Conservation (phyloP, 23 tunicate species). For the Ascidia mentula region DNA sequence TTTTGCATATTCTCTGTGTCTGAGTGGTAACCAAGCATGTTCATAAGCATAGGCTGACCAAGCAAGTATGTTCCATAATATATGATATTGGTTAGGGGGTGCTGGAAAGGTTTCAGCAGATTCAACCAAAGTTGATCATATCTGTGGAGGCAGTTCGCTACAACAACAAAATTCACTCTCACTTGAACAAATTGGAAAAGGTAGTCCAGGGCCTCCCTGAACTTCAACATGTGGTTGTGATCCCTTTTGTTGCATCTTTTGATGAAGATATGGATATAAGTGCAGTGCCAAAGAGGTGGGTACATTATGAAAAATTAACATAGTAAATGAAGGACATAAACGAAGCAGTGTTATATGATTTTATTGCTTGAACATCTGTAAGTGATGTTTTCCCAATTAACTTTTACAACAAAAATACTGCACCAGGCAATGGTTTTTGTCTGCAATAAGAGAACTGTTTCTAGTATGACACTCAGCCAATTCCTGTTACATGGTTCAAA, state of each 20-base stretch:
- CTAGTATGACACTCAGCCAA: constrained; percentile 36
- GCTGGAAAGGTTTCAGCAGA: constrained; percentile 80
- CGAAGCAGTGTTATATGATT: no score
- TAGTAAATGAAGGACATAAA: no score
- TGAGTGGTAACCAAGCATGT: no score
- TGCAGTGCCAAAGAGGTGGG: constrained; percentile 64
- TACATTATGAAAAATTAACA: neutral
- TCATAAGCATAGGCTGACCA: no score
- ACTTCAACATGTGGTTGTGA: constrained; percentile 63
- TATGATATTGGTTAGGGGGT: no score
- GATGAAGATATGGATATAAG: constrained; percentile 23
- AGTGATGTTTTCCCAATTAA: no score
- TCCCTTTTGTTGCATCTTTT: constrained; percentile 59
- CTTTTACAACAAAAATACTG: no score
- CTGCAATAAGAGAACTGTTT: no score
- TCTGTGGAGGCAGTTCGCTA: constrained; percentile 87
- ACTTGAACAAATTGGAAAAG: constrained; percentile 49
- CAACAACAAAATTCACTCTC: constrained; percentile 67
- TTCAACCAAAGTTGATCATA: constrained; percentile 70
- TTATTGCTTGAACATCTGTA: no score
- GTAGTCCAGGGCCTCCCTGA: constrained; percentile 66
- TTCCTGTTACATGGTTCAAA: constrained; percentile 29
- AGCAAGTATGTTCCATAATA: no score
- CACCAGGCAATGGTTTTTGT: no score
- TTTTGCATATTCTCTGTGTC: no score